Base-by-base conservation (phyloP, 37 sponge, comb jelly and placozoan genomes). In the Dysidea cf. avara region DNA sequence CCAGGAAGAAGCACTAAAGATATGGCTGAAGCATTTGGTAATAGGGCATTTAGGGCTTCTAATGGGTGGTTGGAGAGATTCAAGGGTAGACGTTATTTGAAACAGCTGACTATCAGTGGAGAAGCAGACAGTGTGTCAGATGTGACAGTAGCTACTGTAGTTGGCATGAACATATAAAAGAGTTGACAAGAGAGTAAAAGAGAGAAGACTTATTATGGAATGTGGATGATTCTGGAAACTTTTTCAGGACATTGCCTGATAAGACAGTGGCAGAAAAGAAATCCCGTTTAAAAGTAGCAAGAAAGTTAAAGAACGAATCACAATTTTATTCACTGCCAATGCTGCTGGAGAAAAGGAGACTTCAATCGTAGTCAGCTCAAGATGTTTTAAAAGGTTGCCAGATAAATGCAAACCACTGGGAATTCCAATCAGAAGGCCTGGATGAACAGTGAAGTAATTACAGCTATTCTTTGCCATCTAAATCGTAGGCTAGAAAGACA, bases 21-120 rank as follows among this genome's bases (percentile, higher is more conserved):
- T n/a, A n/a, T n/a, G n/a, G n/a, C n/a, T n/a, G n/a, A n/a, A n/a
- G n/a, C n/a, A n/a, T n/a, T n/a, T n/a, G n/a, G n/a, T n/a, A n/a
- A n/a, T n/a, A n/a, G n/a, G n/a, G n/a, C n/a, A n/a, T n/a, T n/a
- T n/a, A n/a, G n/a, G n/a, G n/a, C n/a, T n/a, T n/a, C n/a, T n/a
- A 84, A 84, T 77, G 84, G 84, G 3, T 76, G 78, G 85, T 25
- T 84, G 40, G 63, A 84, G 6, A 43, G 66, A 21, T 84, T 84
- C 66, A 84, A 77, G 66, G 31, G 70, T 31, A 32, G 78, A 46
- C 72, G 75, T 56, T 62, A 64, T 49, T 71, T 77, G 29, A 36
- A 46, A 24, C 70, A 71, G 40, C n/a, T 71, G 1, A 31, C 43
- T 47, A 54, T 74, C 16, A 83, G 77, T 62, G 61, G 76, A 29